Conservation (phyloP, 92 coral and sea anemone genomes). For the Pocillopora meandrina region DNA sequence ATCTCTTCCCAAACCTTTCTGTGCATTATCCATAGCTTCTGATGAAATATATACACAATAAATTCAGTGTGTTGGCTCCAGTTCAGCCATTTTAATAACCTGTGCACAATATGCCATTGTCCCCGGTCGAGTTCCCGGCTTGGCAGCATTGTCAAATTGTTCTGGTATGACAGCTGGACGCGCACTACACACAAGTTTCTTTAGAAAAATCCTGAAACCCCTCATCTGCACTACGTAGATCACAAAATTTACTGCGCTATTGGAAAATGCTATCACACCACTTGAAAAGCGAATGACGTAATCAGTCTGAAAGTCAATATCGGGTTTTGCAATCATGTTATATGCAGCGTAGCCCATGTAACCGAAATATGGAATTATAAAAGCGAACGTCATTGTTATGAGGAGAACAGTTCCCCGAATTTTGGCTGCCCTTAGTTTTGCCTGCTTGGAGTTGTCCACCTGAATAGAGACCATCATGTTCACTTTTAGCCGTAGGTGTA, state of each 20-base stretch:
- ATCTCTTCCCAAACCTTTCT: no score
- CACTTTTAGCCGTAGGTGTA: neutral
- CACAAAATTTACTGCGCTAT: neutral
- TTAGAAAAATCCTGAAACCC: neutral
- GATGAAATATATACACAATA: neutral
- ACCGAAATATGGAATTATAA: neutral
- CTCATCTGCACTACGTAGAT: slow-evolving; percentile 3
- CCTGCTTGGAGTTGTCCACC: neutral
- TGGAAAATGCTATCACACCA: slow-evolving; percentile 3
- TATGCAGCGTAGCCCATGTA: neutral
- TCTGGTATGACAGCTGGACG: neutral
- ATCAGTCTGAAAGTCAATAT: neutral
- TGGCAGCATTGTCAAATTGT: no score
- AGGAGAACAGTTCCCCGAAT: slow-evolving; percentile 5
- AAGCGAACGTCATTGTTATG: neutral
- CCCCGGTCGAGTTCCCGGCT: no score
- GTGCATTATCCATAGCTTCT: no score
- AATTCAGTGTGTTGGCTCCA: neutral
- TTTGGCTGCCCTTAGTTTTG: slow-evolving; percentile 1
- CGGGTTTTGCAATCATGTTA: slow-evolving; percentile 11
- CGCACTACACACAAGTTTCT: neutral
- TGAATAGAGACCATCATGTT: neutral
- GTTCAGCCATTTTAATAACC: neutral
- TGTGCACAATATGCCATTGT: neutral
- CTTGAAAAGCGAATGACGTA: neutral